phyloP scores from a whole-genome alignment of 2,797 vertebrate species.

The Sorex maritimensis region DNA sequence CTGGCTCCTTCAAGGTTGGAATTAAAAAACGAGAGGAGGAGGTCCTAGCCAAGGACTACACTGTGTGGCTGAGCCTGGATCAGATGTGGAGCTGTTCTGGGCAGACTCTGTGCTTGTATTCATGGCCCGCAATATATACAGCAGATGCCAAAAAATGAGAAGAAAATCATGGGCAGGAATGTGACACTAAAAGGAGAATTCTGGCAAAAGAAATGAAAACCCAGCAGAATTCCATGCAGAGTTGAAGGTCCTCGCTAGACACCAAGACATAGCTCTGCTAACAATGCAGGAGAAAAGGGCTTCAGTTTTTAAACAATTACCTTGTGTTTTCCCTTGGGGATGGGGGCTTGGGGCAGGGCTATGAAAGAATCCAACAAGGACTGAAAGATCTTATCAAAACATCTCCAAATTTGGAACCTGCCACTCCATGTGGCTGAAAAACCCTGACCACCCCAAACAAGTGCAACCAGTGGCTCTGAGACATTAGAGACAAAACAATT shows the following conservation, averaged over 20 bases:
- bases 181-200: constrained; percentile 81
- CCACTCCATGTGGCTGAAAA: constrained; percentile 49
- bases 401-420: constrained; percentile 72
- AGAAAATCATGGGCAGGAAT: constrained; percentile 84
- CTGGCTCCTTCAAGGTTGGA: constrained; percentile 28
- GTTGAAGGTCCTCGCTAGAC: constrained; percentile 48
- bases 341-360: background rate
- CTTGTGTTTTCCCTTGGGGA: constrained; percentile 27
- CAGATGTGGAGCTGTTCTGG: constrained; percentile 38
- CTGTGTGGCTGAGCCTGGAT: constrained; percentile 15
- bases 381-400: constrained; percentile 68
- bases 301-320: constrained; percentile 56
- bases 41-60: background rate
- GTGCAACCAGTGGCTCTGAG: constrained; percentile 49
- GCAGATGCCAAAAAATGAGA: constrained; percentile 78
- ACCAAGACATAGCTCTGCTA: constrained; percentile 46
- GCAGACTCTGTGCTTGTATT: constrained; percentile 63
- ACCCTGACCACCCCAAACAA: constrained; percentile 42
- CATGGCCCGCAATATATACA: constrained; percentile 73
- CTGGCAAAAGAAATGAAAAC: constrained; percentile 54
- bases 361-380: constrained; percentile 72
- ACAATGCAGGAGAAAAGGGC: background rate
- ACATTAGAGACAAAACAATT: constrained; percentile 32
- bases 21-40: constrained; percentile 40
- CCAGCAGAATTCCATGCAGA: constrained; percentile 39